A percentile compares a stretch with the other conserved stretches of the same genome.
phyloP scores from a whole-genome alignment of 2,113 vertebrate species.

The Sakesphorus luctuosus region DNA sequence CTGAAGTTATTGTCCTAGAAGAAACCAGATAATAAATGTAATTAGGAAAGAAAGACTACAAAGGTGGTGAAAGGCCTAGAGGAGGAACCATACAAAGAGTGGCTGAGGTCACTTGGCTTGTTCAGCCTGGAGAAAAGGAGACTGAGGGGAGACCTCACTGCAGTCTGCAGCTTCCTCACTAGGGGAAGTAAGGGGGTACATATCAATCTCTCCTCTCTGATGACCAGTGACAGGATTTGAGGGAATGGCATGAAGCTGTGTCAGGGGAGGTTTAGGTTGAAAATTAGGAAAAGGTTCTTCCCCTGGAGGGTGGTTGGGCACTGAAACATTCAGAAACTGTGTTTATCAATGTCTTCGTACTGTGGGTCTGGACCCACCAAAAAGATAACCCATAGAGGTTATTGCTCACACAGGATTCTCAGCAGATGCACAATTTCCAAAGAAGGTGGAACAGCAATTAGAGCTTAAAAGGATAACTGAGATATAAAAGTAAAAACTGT shows the following conservation, averaged over 20 bases:
- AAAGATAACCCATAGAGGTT: background rate
- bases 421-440: background rate
- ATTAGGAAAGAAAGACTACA: background rate
- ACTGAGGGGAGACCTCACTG: background rate
- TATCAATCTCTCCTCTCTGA: background rate
- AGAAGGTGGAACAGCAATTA: background rate
- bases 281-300: background rate
- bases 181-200: background rate
- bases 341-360: background rate
- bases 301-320: background rate
- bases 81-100: background rate
- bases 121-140: background rate
- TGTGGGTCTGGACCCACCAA: background rate
- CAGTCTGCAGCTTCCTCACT: fast-evolving
- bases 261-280: background rate
- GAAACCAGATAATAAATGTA: background rate
- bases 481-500: background rate
- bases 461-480: background rate
- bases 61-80: background rate
- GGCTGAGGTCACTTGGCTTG: background rate
- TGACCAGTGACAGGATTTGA: background rate
- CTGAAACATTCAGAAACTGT: background rate
- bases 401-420: background rate
- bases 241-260: background rate
- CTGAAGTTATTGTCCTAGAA: fast-evolving